Evolutionary conservation across 2,113 vertebrate species (phyloP).

Genomic region (Callorhinus ursinus): DNA sequence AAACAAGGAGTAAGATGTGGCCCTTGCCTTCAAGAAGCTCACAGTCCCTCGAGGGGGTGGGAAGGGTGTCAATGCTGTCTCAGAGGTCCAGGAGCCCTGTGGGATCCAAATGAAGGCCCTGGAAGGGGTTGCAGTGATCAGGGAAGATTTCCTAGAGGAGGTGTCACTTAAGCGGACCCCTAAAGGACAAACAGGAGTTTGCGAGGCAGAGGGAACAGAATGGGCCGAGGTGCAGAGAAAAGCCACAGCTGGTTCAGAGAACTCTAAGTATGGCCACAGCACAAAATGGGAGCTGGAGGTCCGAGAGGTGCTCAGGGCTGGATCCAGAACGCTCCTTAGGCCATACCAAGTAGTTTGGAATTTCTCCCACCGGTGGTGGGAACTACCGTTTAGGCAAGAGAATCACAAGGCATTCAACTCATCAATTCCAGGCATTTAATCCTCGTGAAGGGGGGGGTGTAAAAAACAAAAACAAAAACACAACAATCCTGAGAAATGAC

Average conservation of each 20-base stretch:
- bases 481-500: accelerated
- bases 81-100: too few species aligned
- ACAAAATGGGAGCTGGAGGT: accelerated
- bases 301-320: background rate
- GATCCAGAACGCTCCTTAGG: accelerated
- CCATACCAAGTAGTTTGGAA: accelerated
- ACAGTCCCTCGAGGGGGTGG: accelerated
- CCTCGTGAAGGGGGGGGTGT: background rate
- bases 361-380: background rate
- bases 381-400: background rate
- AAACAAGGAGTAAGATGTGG: background rate
- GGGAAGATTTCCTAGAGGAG: background rate
- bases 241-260: accelerated
- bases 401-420: background rate
- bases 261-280: background rate
- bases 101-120: background rate
- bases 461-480: background rate
- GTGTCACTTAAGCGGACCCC: background rate
- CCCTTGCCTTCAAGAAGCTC: background rate
- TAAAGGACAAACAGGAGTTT: background rate
- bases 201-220: background rate
- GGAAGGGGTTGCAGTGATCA: background rate
- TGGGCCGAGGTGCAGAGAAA: too few species aligned
- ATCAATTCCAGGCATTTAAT: background rate
- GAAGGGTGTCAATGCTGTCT: background rate